These are phyloP conservation scores for Aleadryas rufinucha DNA, from an alignment of 2,113 vertebrate species.

Conservation along the genomic window DNA sequence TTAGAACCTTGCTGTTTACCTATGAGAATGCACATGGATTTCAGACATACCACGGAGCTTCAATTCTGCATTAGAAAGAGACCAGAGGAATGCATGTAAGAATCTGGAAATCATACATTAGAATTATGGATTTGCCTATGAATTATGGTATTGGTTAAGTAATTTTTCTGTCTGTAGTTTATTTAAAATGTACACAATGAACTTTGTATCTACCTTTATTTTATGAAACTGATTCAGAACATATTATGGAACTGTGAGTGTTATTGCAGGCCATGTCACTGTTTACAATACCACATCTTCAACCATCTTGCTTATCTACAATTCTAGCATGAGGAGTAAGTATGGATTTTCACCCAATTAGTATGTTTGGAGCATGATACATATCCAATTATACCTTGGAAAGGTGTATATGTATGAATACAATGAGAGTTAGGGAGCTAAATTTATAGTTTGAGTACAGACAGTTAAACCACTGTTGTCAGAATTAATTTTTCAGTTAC, in stretches of 20 bases:
- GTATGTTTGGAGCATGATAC: neutral
- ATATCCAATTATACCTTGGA: neutral
- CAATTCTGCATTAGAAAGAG: neutral
- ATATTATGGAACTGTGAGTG: neutral
- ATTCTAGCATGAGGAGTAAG: neutral
- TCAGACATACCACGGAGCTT: neutral
- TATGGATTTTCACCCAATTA: neutral
- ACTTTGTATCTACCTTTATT: neutral
- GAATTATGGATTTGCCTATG: neutral
- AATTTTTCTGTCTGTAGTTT: neutral
- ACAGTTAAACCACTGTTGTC: neutral
- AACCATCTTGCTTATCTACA: neutral
- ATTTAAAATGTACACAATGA: neutral
- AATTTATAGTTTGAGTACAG: neutral
- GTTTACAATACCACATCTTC: neutral
- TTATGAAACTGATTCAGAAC: neutral
- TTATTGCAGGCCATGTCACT: neutral
- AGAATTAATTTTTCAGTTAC: neutral
- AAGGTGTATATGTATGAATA: neutral
- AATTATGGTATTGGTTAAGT: neutral
- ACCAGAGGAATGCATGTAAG: neutral
- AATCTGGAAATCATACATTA: neutral
- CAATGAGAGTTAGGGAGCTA: neutral
- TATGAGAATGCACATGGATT: neutral
- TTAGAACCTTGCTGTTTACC: neutral